Percentiles rank a stretch among this genome's conserved stretches.
These are phyloP conservation scores for Atherinosoma microstoma DNA, from an alignment of 2,797 vertebrate species.

Conservation along the genomic window DNA sequence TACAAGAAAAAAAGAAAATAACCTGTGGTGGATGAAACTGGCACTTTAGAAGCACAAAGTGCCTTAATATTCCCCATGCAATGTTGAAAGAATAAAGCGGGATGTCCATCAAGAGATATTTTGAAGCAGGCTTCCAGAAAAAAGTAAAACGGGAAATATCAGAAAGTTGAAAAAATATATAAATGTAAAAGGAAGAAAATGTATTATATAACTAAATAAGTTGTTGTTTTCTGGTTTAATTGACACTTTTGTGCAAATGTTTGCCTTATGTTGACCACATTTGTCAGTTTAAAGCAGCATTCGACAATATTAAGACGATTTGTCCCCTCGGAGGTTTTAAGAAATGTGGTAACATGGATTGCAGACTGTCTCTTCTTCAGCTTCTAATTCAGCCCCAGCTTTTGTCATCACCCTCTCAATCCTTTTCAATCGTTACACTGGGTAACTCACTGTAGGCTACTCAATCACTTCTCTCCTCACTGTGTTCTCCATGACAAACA, in stretches of 20 bases:
- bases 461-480: constrained; percentile 56
- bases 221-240: neutral
- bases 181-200: neutral
- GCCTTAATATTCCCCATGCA: constrained; percentile 10
- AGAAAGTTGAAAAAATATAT: neutral
- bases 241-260: neutral
- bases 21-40: constrained; percentile 18
- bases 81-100: constrained; percentile 32
- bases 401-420: constrained; percentile 38
- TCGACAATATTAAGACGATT: neutral
- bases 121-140: constrained; percentile 7
- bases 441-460: constrained; percentile 51
- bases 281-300: neutral
- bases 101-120: constrained; percentile 15
- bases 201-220: neutral
- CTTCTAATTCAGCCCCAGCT: constrained; percentile 29
- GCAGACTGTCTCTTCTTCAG: neutral
- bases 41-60: constrained; percentile 4
- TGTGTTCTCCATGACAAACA: constrained; percentile 65
- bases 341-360: constrained; percentile 1
- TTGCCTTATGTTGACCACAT: neutral
- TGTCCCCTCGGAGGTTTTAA: neutral
- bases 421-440: constrained; percentile 41
- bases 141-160: neutral
- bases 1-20: constrained; percentile 18